Conservation (phyloP, 2,888 invertebrate genomes). For the Drosophila longiperda region DNA sequence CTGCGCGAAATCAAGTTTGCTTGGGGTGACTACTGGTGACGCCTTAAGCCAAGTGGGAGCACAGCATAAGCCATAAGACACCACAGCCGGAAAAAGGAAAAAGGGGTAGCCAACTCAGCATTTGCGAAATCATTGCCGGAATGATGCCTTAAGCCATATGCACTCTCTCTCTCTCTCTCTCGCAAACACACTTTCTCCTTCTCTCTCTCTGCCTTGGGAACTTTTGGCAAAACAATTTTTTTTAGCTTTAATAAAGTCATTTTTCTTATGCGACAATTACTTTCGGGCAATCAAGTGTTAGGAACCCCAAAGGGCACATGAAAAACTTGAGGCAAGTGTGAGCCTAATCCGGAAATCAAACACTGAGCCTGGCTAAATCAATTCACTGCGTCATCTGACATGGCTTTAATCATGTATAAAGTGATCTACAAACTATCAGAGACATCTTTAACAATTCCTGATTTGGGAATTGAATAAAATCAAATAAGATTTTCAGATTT, state of each 20-base stretch:
- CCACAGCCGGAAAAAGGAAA: conserved; percentile 45
- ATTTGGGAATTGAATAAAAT: not conserved
- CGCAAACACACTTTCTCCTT: not conserved
- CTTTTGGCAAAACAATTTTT: conserved; percentile 8
- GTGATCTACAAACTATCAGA: not conserved
- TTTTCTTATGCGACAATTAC: conserved; percentile 22
- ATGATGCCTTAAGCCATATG: conserved; percentile 29
- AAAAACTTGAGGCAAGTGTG: not conserved
- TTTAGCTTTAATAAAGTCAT: conserved; percentile 22
- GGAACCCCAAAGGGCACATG: not conserved
- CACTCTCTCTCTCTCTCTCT: conserved; percentile 4
- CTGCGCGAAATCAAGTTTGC: conserved; percentile 63
- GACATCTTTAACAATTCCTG: not conserved
- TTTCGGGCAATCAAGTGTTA: conserved; percentile 20
- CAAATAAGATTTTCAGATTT: not conserved
- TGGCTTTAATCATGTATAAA: not conserved
- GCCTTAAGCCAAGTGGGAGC: conserved; percentile 49
- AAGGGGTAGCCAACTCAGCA: conserved; percentile 41
- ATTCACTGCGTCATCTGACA: not conserved
- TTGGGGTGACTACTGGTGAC: conserved; percentile 29
- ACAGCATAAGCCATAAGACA: conserved; percentile 44
- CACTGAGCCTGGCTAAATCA: not conserved
- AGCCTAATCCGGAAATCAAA: not conserved
- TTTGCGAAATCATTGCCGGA: conserved; percentile 50
- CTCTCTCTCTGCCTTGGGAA: not conserved